These are phyloP conservation scores for Apocrypta bakeri DNA, from an alignment of 1,140 invertebrate genomes.

Conservation along the genomic window DNA sequence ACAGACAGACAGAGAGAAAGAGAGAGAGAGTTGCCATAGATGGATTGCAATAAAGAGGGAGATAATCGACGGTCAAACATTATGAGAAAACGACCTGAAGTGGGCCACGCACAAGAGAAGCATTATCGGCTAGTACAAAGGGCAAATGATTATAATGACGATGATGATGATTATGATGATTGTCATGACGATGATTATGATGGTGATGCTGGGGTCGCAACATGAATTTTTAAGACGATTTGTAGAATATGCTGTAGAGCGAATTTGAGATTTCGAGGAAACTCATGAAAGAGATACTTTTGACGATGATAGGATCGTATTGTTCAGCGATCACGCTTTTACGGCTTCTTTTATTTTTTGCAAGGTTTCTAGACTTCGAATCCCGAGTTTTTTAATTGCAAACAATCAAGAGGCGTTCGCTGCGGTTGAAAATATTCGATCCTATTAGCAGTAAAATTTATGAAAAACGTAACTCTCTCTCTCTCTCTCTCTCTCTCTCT, in stretches of 20 bases:
- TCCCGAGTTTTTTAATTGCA: neutral
- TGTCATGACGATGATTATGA: neutral
- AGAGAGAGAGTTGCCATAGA: slow-evolving; percentile 50
- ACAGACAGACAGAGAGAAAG: neutral
- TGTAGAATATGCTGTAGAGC: neutral
- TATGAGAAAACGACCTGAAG: slow-evolving; percentile 36
- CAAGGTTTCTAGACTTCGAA: neutral
- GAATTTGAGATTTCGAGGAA: neutral
- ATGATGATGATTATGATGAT: slow-evolving; percentile 6
- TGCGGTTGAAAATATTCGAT: neutral
- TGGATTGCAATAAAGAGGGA: slow-evolving; percentile 34
- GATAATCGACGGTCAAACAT: slow-evolving; percentile 13
- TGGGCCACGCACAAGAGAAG: neutral
- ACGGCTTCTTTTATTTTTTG: neutral
- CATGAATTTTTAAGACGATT: slow-evolving; percentile 18
- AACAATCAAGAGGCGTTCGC: neutral
- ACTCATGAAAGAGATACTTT: neutral
- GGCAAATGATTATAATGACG: neutral
- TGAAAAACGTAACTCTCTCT: neutral
- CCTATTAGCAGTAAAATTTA: neutral
- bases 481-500: neutral
- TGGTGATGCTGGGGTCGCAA: neutral
- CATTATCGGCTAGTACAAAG: neutral
- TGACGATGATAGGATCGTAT: neutral
- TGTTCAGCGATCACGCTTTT: neutral